Percentiles rank a stretch among this genome's conserved stretches.
These are phyloP conservation scores for Aplysina aerophoba DNA, from an alignment of 37 sponge, comb jelly and placozoan species.

Conservation along the genomic window DNA sequence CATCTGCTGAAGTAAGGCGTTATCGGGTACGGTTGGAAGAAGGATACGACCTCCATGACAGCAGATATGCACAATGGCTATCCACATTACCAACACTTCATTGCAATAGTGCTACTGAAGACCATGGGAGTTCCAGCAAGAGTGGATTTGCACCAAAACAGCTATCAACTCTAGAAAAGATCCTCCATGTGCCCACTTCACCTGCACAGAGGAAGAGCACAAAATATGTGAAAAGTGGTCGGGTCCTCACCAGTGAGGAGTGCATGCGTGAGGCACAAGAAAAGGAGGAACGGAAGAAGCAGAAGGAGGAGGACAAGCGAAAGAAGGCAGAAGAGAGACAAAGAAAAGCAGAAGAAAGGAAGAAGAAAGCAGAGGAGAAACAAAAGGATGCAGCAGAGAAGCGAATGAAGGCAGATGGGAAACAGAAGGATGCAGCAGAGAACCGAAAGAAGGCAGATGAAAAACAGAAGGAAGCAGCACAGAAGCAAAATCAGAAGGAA, in stretches of 20 bases:
- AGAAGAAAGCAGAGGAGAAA: conserved; percentile 6
- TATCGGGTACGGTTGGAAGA: conserved; percentile 11
- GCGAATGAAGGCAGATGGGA: conserved; percentile 15
- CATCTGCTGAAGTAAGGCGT: conserved; percentile 1
- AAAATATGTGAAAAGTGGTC: not conserved
- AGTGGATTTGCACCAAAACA: not conserved
- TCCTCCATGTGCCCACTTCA: conserved; percentile 20
- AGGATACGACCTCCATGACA: conserved; percentile 21
- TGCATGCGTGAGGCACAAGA: not conserved
- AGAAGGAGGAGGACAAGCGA: not conserved
- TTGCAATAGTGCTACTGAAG: not conserved
- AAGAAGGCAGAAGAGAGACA: not conserved
- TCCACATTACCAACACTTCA: not conserved
- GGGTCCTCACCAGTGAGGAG: conserved; percentile 23
- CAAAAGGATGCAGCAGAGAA: conserved; percentile 22
- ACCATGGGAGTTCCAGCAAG: not conserved
- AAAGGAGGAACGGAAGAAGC: not conserved
- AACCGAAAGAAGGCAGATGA: not conserved
- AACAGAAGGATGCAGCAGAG: not conserved
- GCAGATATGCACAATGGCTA: conserved; percentile 19
- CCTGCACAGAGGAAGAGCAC: conserved; percentile 9
- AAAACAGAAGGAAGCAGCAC: not conserved
- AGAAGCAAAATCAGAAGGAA: conserved; percentile 23
- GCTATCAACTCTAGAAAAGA: conserved; percentile 10
- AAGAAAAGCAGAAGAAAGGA: conserved; percentile 6